Evolutionary conservation across 1,140 invertebrate species (phyloP).

Genomic region (Euwallacea similis): DNA sequence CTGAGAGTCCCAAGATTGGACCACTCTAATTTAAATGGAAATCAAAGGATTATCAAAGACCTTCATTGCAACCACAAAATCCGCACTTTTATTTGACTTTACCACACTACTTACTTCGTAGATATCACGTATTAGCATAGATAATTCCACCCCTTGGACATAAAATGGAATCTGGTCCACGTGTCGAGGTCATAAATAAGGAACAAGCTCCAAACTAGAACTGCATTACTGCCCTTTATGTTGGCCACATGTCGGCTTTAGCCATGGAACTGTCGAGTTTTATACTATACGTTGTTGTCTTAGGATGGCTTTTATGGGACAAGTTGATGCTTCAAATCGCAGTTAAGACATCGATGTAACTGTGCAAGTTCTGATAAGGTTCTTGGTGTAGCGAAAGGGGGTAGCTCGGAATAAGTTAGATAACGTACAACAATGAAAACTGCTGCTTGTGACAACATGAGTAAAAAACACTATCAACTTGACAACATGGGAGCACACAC

Average conservation of each 20-base stretch:
- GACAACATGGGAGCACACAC: conserved; percentile 10
- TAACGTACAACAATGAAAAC: background rate
- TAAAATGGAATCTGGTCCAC: conserved; percentile 11
- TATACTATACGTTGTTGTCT: background rate
- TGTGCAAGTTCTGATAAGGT: background rate
- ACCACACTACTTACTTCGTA: conserved; percentile 15
- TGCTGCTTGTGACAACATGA: no score
- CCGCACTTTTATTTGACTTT: conserved; percentile 24
- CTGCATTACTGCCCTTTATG: conserved; percentile 17
- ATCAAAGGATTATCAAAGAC: background rate
- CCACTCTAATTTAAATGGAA: background rate
- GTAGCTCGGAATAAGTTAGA: background rate
- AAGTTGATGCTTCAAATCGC: background rate
- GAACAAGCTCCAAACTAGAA: background rate
- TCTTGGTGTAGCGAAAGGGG: background rate
- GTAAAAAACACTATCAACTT: background rate
- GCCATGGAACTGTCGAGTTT: conserved; percentile 3
- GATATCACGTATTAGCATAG: conserved; percentile 24
- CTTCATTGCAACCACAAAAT: conserved; percentile 12
- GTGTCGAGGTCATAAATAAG: conserved; percentile 21
- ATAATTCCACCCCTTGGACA: conserved; percentile 24
- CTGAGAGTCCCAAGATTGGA: background rate
- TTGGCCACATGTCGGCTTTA: conserved; percentile 9
- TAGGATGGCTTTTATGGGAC: background rate
- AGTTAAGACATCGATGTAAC: background rate